These are phyloP conservation scores for Aurelia aurita complex sp. Pacific DNA, from an alignment of 30 jellyfish, hydroid and myxozoan species.

Conservation along the genomic window DNA sequence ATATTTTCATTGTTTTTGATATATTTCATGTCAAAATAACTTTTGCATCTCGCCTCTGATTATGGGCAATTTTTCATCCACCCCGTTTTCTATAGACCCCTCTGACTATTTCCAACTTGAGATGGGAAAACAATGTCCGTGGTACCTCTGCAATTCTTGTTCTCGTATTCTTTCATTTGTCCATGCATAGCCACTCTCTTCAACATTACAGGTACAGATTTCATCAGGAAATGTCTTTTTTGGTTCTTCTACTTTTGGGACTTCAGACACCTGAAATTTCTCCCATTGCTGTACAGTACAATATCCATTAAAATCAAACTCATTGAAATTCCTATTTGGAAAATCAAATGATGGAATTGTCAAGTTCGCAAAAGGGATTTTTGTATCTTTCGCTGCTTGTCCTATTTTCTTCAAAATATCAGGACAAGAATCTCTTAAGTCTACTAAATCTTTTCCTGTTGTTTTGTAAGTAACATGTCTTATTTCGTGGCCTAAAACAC, in stretches of 20 bases:
- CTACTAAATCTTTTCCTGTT: conserved; percentile 89
- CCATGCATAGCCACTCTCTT: conserved; percentile 27
- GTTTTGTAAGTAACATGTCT: conserved; percentile 83
- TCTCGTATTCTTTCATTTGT: conserved; percentile 33
- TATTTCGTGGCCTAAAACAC: conserved; percentile 90
- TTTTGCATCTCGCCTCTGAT: too few species aligned
- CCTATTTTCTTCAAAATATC: conserved; percentile 50
- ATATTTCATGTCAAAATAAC: too few species aligned
- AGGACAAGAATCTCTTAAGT: conserved; percentile 61
- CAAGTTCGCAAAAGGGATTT: conserved; percentile 26
- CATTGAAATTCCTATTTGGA: conserved; percentile 42
- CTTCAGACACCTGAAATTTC: neutral
- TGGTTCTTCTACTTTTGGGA: too few species aligned
- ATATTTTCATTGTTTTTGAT: too few species aligned
- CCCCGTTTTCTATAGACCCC: too few species aligned
- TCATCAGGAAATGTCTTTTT: neutral
- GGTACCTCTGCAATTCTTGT: conserved; percentile 47
- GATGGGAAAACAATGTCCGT: too few species aligned
- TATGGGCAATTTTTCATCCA: too few species aligned
- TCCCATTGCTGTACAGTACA: conserved; percentile 14
- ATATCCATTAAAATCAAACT: conserved; percentile 50
- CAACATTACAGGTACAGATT: conserved; percentile 6
- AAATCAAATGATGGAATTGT: conserved; percentile 34
- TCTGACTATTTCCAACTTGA: too few species aligned
- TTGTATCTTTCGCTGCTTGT: conserved; percentile 60